Base-by-base conservation (phyloP, 2,888 invertebrate genomes). In the Eupithecia abbreviata region DNA sequence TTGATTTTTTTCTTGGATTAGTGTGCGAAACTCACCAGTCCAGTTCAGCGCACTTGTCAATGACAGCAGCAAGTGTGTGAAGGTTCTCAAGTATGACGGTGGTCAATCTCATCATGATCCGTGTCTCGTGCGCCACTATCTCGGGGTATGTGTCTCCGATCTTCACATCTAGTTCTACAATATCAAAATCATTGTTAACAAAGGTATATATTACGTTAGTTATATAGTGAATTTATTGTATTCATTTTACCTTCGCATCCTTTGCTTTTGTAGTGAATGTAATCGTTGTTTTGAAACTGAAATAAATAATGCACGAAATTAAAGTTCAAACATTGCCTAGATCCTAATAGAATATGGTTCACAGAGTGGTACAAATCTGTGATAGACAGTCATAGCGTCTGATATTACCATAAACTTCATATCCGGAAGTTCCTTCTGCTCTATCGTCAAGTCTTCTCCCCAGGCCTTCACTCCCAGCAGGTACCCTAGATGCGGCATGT, bases 111-210 rank as follows among this genome's bases (percentile, higher is more conserved):
- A 97, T 95, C 96, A 98, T 96, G 84, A 98, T 97, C 75, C 96
- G 94, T 4, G 97, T 97, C 92, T 98, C 98, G 82, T 97, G 96
- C 77, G 97, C 97, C 84, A 96, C 96, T 85, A 98, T 98, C 87
- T 97, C 97, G 13, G 97, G 96, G 85, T 97, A 96, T 58, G 97
- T 96, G 90, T 98, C 97, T 58, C 98, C 98, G 78, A 98, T 94
- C 82, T 96, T 93, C 78, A 95, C 91, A 89, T 98, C 98, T 84
- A 98, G 87, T 88, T 98, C 98, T 96, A 65, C 5, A 66, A 73
- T 62, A 30, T 58, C 5, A 66, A 73, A 30, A 30, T 58, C 18
- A 55, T 55, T 55, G 15, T n/a, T 55, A 15, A n/a, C 6, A 13
- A 49, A 49, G 13, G 51, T 51, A 5, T 4, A 43, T 55, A n/a